These are phyloP conservation scores for Aradophagus sp. DNA, from an alignment of 1,140 invertebrate genomes.

Conservation along the genomic window DNA sequence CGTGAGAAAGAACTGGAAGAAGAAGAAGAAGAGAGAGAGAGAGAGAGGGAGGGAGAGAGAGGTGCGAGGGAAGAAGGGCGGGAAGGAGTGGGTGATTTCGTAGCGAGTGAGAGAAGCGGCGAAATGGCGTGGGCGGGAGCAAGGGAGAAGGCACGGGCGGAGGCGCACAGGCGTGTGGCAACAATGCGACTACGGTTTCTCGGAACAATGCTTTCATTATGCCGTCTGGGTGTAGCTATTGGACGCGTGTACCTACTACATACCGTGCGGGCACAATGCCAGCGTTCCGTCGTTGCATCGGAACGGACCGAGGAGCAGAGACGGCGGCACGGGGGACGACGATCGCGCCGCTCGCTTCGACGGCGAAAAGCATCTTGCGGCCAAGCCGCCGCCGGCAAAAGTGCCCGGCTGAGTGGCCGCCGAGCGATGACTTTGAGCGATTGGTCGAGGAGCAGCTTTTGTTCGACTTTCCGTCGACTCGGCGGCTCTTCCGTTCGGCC, in stretches of 20 bases:
- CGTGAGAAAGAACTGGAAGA: not conserved
- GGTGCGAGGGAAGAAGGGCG: not conserved
- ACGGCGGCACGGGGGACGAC: no score
- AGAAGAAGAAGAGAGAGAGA: conserved; percentile 1
- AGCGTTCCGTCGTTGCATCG: no score
- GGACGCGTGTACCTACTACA: no score
- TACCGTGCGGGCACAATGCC: no score
- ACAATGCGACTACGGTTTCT: conserved; percentile 72
- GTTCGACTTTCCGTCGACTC: conserved; percentile 21
- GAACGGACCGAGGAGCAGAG: no score
- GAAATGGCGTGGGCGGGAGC: conserved; percentile 19
- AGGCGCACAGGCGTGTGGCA: conserved; percentile 60
- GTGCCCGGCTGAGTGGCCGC: no score
- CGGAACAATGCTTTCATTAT: no score
- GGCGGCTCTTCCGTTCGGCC: conserved; percentile 4
- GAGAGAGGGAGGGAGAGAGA: conserved; percentile 7
- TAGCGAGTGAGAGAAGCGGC: conserved; percentile 27
- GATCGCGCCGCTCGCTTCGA: no score
- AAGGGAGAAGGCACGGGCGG: conserved; percentile 19
- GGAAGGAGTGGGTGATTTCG: not conserved
- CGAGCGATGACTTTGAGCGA: conserved; percentile 37
- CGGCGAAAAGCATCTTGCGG: no score
- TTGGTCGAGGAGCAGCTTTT: conserved; percentile 28
- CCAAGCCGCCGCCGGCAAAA: no score
- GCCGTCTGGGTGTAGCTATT: no score